Evolutionary conservation across 2,113 vertebrate species (phyloP).

Genomic region (Macquaria australasica): DNA sequence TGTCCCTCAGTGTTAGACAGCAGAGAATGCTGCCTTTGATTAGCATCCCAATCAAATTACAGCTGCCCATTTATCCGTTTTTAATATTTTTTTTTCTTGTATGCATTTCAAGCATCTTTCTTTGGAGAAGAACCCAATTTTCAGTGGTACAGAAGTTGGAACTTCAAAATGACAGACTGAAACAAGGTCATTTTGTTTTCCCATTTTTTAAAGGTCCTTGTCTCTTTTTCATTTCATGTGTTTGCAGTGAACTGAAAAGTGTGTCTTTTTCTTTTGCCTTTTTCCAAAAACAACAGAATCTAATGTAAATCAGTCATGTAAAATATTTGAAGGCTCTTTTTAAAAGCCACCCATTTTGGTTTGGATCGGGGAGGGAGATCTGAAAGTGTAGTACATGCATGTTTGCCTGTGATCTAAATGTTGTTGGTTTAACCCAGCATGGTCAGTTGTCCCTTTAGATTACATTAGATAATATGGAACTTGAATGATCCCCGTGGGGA

Average conservation of each 20-base stretch:
- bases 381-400: not conserved
- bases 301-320: not conserved
- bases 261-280: not conserved
- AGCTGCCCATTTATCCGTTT: conserved; percentile 19
- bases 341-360: not conserved
- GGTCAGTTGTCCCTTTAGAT: not conserved
- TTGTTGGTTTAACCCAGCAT: not conserved
- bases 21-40: conserved; percentile 7
- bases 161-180: conserved; percentile 14
- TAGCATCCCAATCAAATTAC: conserved; percentile 9
- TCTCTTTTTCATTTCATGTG: conserved; percentile 29
- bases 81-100: not conserved
- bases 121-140: conserved; percentile 17
- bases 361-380: not conserved
- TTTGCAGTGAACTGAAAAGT: not conserved
- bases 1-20: conserved; percentile 4
- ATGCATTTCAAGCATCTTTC: conserved; percentile 5
- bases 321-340: not conserved
- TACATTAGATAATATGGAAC: not conserved
- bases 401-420: not conserved
- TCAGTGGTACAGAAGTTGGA: not conserved
- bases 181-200: conserved; percentile 24
- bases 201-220: not conserved
- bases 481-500: not conserved
- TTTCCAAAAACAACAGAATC: conserved; percentile 3